A percentile compares a stretch with the other conserved stretches of the same genome.
phyloP scores from a whole-genome alignment of 1,140 invertebrate species.

The Drosophila rufa region DNA sequence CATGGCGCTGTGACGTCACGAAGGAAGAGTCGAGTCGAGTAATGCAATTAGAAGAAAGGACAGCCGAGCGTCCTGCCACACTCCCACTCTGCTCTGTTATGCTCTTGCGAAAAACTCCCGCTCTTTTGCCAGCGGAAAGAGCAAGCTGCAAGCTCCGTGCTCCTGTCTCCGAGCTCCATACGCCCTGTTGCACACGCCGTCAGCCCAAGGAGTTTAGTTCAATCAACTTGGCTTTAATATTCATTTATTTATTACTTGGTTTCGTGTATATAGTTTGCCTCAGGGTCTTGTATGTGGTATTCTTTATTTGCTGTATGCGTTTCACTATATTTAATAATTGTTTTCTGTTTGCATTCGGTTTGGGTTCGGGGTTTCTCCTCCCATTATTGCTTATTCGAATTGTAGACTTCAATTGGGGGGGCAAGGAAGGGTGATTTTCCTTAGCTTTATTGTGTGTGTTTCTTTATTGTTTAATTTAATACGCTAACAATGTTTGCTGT shows the following conservation, averaged over 20 bases:
- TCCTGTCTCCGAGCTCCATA: conserved; percentile 10
- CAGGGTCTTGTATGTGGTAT: conserved; percentile 2
- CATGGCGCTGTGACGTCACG: conserved; percentile 69
- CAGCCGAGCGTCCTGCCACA: not conserved
- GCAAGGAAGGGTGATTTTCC: conserved; percentile 19
- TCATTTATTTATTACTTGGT: conserved; percentile 62
- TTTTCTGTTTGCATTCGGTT: conserved; percentile 32
- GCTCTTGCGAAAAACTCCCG: not conserved
- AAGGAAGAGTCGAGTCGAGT: conserved; percentile 18
- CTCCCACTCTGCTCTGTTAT: conserved; percentile 1
- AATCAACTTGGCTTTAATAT: conserved; percentile 52
- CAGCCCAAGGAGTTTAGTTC: conserved; percentile 11
- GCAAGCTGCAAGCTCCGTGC: not conserved
- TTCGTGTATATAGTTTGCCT: conserved; percentile 51
- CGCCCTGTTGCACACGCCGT: conserved; percentile 68
- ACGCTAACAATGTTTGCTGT: conserved; percentile 48
- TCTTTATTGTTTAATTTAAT: conserved; percentile 46
- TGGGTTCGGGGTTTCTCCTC: not conserved
- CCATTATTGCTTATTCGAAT: conserved; percentile 70
- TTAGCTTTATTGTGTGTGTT: conserved; percentile 37
- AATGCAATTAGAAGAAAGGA: conserved; percentile 34
- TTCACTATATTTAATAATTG: conserved; percentile 67
- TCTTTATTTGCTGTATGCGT: conserved; percentile 43
- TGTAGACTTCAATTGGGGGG: conserved; percentile 50
- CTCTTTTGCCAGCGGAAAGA: conserved; percentile 51